Percentiles rank a stretch among this genome's conserved stretches.
Evolutionary conservation across 2,888 invertebrate genomes (phyloP).

Genomic region (Lacanobia wlatinum): DNA sequence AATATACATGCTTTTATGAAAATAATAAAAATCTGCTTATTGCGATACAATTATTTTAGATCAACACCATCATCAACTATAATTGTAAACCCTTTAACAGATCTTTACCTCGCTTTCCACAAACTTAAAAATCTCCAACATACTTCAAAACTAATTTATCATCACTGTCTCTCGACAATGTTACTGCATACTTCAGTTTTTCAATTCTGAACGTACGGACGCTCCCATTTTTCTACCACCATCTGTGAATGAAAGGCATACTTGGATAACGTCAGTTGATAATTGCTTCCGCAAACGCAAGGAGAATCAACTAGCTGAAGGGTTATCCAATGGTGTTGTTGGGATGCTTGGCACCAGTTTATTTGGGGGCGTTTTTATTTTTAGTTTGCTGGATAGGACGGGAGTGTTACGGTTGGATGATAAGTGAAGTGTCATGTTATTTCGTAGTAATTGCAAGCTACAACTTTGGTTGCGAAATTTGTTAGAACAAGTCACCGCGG

Average conservation of each 20-base stretch:
- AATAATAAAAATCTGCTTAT: too few relatives aligned
- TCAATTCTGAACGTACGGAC: constrained; percentile 10
- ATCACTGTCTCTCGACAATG: not conserved
- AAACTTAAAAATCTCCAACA: not conserved
- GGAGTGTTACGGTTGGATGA: not conserved
- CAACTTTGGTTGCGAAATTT: too few relatives aligned
- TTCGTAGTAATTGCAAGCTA: not conserved
- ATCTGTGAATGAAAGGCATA: constrained; percentile 48
- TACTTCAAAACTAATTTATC: not conserved
- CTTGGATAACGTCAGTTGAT: constrained; percentile 32
- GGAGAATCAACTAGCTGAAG: constrained; percentile 41
- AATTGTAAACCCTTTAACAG: too few relatives aligned
- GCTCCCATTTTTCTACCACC: constrained; percentile 35
- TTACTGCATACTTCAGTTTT: constrained; percentile 25
- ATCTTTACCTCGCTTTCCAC: not conserved
- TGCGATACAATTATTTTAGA: too few relatives aligned
- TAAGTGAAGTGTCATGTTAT: not conserved
- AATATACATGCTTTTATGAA: too few relatives aligned
- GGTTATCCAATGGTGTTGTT: constrained; percentile 20
- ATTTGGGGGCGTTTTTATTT: not conserved
- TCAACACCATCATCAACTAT: too few relatives aligned
- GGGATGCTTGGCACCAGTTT: not conserved
- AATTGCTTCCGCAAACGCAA: constrained; percentile 46
- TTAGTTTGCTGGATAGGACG: not conserved
- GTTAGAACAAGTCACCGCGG: too few relatives aligned